Conservation (phyloP, 1,140 invertebrate species). For the Papilio aristodemus region DNA sequence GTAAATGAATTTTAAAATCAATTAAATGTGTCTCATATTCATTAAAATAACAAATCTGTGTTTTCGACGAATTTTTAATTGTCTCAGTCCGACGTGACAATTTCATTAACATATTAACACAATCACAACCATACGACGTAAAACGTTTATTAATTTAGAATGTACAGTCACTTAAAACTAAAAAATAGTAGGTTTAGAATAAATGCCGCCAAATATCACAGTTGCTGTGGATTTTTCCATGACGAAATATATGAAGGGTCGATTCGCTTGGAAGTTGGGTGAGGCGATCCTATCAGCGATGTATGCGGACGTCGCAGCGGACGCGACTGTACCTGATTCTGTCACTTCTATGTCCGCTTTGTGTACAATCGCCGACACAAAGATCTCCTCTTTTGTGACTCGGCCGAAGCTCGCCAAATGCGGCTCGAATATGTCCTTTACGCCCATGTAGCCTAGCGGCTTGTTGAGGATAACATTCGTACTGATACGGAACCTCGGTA, state of each 20-base stretch:
- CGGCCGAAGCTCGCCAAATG: conserved; percentile 83
- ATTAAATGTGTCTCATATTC: too few relatives aligned
- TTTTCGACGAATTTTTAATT: conserved; percentile 8
- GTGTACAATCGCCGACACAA: conserved; percentile 83
- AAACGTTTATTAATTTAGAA: background rate
- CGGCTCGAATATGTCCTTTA: conserved; percentile 85
- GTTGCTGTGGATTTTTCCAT: conserved; percentile 82
- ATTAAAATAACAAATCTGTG: background rate
- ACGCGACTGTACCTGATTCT: conserved; percentile 89
- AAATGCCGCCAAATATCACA: conserved; percentile 82
- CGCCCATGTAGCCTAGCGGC: conserved; percentile 84
- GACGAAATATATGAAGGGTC: conserved; percentile 83
- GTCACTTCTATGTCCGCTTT: conserved; percentile 90
- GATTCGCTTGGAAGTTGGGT: conserved; percentile 81
- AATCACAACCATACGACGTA: conserved; percentile 14
- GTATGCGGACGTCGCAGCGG: conserved; percentile 81
- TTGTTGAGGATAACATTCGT: conserved; percentile 83
- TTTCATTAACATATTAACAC: conserved; percentile 1
- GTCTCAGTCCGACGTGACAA: background rate
- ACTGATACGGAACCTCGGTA: conserved; percentile 87
- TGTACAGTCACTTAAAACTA: conserved; percentile 38
- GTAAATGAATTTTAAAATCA: too few relatives aligned
- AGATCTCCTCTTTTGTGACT: conserved; percentile 81
- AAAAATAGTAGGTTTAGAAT: conserved; percentile 68
- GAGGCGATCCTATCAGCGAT: conserved; percentile 81